These are phyloP conservation scores for Drosophila murphyi DNA, from an alignment of 1,140 invertebrate genomes.

Conservation along the genomic window DNA sequence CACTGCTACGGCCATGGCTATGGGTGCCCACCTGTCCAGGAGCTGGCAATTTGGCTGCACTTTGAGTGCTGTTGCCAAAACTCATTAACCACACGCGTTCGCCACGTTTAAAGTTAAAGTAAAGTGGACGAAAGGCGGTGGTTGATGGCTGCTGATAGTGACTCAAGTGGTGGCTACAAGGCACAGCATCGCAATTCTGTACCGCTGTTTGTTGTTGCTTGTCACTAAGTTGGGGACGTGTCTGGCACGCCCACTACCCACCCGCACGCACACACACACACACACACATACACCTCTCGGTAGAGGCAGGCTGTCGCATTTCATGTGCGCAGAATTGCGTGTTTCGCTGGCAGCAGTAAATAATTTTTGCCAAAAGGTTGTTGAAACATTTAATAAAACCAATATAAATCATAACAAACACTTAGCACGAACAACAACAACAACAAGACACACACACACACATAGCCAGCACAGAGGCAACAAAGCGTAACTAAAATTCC, in stretches of 20 bases:
- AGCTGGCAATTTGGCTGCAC: conserved; percentile 19
- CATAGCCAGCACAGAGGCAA: conserved; percentile 41
- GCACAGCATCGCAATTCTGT: conserved; percentile 17
- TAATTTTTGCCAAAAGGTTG: conserved; percentile 80
- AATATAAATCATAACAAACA: conserved; percentile 83
- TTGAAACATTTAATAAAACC: conserved; percentile 83
- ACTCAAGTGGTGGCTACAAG: not conserved
- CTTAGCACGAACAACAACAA: conserved; percentile 70
- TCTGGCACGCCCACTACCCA: not conserved
- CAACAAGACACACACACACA: conserved; percentile 15
- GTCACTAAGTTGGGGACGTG: conserved; percentile 20
- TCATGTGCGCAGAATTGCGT: conserved; percentile 51
- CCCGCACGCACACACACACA: not conserved
- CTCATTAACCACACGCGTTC: conserved; percentile 46
- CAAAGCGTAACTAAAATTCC: conserved; percentile 81
- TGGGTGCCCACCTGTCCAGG: conserved; percentile 24
- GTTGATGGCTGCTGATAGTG: not conserved
- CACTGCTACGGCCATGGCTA: no score
- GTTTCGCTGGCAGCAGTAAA: conserved; percentile 65
- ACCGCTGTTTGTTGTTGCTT: conserved; percentile 12
- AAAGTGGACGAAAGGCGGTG: no score
- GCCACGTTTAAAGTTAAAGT: conserved; percentile 14
- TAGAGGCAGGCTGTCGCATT: conserved; percentile 9
- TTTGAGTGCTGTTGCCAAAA: conserved; percentile 52
- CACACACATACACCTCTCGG: not conserved